Percentiles rank a stretch among this genome's conserved stretches.
These are phyloP conservation scores for Eidolon helvum DNA, from an alignment of 2,113 vertebrate genomes.

Conservation along the genomic window DNA sequence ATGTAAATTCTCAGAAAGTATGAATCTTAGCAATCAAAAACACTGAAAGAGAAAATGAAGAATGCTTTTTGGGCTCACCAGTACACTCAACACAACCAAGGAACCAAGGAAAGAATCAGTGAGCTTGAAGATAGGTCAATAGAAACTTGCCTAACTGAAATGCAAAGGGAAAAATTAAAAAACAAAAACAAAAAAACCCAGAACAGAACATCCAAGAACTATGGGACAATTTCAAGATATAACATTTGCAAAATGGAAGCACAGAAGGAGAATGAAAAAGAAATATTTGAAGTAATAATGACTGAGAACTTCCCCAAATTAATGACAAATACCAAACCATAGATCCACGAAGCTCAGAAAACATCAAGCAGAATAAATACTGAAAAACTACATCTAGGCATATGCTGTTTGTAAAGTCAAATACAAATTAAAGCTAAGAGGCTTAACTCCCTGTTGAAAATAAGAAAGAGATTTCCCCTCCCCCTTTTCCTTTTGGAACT, in stretches of 20 bases:
- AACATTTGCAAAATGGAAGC: background rate
- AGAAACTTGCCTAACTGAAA: background rate
- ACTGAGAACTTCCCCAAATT: background rate
- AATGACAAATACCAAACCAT: background rate
- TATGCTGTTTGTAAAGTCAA: background rate
- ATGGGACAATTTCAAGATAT: background rate
- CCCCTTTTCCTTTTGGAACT: background rate
- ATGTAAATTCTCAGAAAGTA: background rate
- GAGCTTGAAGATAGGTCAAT: background rate
- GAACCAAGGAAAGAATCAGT: background rate
- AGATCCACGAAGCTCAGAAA: background rate
- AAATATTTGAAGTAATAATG: background rate
- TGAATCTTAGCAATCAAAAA: background rate
- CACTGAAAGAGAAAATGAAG: background rate
- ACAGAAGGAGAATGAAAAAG: background rate
- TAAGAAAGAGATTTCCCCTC: background rate
- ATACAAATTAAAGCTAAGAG: background rate
- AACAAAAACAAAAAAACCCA: background rate
- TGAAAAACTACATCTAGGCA: background rate
- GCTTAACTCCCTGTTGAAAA: background rate
- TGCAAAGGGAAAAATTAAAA: background rate
- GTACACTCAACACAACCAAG: background rate
- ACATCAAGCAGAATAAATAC: background rate
- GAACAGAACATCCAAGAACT: background rate
- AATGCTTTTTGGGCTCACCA: background rate